A percentile compares a stretch with the other conserved stretches of the same genome.
These are phyloP conservation scores for Syngnathus acus DNA, from an alignment of 2,797 vertebrate genomes.

Conservation along the genomic window DNA sequence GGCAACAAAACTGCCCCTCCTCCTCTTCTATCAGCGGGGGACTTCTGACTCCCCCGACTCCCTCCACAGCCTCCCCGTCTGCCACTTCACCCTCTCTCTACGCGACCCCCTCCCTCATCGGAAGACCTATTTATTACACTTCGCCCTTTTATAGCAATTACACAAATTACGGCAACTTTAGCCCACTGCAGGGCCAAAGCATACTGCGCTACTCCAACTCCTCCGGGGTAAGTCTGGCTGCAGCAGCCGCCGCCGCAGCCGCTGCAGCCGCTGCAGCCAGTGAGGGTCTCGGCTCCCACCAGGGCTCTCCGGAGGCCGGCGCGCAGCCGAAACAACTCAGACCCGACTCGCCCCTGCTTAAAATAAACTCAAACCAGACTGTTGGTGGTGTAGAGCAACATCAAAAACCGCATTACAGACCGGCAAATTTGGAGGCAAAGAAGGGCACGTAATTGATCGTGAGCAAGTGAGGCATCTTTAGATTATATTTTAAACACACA, in stretches of 20 bases:
- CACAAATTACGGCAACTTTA: constrained; percentile 97
- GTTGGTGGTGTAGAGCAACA: constrained; percentile 48
- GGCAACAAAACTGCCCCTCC: constrained; percentile 65
- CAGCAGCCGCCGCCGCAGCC: constrained; percentile 48
- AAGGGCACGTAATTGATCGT: constrained; percentile 82
- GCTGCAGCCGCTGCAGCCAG: constrained; percentile 65
- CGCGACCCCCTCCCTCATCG: constrained; percentile 84
- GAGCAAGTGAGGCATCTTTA: constrained; percentile 25
- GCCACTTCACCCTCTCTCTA: constrained; percentile 78
- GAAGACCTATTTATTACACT: constrained; percentile 96
- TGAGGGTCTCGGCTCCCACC: constrained; percentile 71
- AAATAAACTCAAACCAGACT: constrained; percentile 78
- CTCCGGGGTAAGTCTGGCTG: constrained; percentile 69
- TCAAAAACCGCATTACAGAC: constrained; percentile 80
- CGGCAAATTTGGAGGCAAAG: constrained; percentile 82
- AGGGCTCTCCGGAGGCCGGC: constrained; percentile 67
- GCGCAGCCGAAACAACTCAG: constrained; percentile 80
- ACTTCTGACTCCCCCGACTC: constrained; percentile 71
- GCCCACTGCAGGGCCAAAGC: constrained; percentile 88
- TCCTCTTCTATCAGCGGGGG: constrained; percentile 69
- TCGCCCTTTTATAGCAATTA: constrained; percentile 97
- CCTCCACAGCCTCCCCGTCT: constrained; percentile 73
- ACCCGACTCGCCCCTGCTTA: constrained; percentile 81
- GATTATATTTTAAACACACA: constrained; percentile 22
- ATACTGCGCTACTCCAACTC: constrained; percentile 88